Evolutionary conservation across 2,797 vertebrate genomes (phyloP), one percentile per base, ranked within the genome.

Genomic region (Salmo trutta): DNA sequence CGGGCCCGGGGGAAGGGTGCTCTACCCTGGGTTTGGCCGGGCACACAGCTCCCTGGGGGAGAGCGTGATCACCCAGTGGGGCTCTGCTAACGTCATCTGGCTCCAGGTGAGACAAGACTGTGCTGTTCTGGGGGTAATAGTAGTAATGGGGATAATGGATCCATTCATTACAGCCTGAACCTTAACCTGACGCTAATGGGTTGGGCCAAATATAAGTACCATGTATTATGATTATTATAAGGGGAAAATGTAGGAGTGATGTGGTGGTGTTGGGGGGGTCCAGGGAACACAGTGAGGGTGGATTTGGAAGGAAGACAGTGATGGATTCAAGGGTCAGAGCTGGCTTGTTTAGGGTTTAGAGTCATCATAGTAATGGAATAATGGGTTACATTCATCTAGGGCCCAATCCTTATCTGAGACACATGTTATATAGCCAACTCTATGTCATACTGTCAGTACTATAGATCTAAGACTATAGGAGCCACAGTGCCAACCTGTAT

Each of bases 81-180:
- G 94, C 86, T 93, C 93, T 72, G 94, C 93, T 78, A 95, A 94
- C 68, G 94, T 95, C 90, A 95, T 95, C 88, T 95, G 94, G 94
- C 93, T 95, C 85, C 94, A 95, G 94, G 94, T 98, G 75, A 95
- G 66, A 33, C 36, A 64, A 78, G 66, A 64, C 21, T 14, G 59
- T 64, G n/a, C 3, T 64, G n/a, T 64, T 14, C 54, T 56, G 54
- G 4, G 6, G 54, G 17, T n/a, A 56, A 7, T 56, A 27, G 14
- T 10, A 65, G 21, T 29, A 65, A 27, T 12, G 24, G 10, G 4
- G 21, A 21, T 65, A 65, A 29, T 65, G 64, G 21, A n/a, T 29
- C 56, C 56, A n/a, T 59, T 59, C 56, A 59, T 59, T 59, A 59
- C n/a, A n/a, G 56, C 56, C 56, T n/a, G 56, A 65, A 65, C 64